phyloP scores from a whole-genome alignment of 92 coral and sea anemone species.

The Zoanthus solanderi region DNA sequence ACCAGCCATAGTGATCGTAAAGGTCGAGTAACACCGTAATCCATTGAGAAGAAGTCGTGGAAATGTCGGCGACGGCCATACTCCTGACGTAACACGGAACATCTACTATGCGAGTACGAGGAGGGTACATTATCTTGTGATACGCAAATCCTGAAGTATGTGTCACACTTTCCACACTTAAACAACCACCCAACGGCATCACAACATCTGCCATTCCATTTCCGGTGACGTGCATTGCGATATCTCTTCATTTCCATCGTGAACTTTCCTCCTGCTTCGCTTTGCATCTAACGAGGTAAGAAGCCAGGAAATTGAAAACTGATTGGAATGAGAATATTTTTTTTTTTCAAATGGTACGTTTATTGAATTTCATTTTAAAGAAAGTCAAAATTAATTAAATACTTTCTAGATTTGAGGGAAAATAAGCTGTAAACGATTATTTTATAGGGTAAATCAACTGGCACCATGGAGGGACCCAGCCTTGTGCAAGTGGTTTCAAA shows the following conservation, averaged over 20 bases:
- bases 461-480: too few species aligned
- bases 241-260: constrained; percentile 65
- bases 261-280: constrained; percentile 61
- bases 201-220: constrained; percentile 67
- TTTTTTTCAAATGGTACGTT: too few species aligned
- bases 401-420: too few species aligned
- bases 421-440: too few species aligned
- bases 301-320: too few species aligned
- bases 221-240: constrained; percentile 66
- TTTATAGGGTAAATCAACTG: too few species aligned
- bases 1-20: constrained; percentile 3
- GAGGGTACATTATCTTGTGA: constrained; percentile 4
- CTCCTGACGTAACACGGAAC: constrained; percentile 42
- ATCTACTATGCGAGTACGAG: constrained; percentile 13
- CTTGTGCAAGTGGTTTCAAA: too few species aligned
- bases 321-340: too few species aligned
- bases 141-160: constrained; percentile 74
- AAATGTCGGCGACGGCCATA: constrained; percentile 16
- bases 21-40: constrained; percentile 10
- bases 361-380: too few species aligned
- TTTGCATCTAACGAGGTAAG: constrained; percentile 25
- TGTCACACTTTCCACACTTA: constrained; percentile 63
- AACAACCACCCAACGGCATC: constrained; percentile 48
- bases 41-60: constrained; percentile 28
- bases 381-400: too few species aligned